A percentile compares a stretch with the other conserved stretches of the same genome.
Conservation (phyloP, 2,888 invertebrate genomes). For the Torymus aiolomorphi region DNA sequence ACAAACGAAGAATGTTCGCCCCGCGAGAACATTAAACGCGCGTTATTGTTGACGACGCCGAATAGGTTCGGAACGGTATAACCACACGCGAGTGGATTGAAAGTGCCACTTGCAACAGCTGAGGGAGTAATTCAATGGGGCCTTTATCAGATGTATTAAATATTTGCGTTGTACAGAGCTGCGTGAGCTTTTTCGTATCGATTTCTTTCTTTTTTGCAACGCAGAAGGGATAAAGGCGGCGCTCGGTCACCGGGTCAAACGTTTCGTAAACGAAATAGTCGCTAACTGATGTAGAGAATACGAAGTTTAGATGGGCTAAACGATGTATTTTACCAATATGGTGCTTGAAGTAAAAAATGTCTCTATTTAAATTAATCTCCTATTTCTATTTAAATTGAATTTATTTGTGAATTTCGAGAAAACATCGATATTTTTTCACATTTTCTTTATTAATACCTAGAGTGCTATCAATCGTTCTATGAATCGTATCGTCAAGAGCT, state of each 20-base stretch:
- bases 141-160: slow-evolving; percentile 29
- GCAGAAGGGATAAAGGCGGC: neutral
- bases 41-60: slow-evolving; percentile 23
- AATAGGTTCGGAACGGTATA: neutral
- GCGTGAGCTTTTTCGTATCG: neutral
- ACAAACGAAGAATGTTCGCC: slow-evolving; percentile 12
- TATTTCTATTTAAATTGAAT: too few species aligned
- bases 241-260: neutral
- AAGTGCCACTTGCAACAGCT: slow-evolving; percentile 15
- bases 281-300: too few species aligned
- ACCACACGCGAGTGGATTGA: slow-evolving; percentile 21
- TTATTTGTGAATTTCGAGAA: too few species aligned
- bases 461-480: too few species aligned
- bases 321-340: too few species aligned
- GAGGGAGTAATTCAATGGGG: neutral
- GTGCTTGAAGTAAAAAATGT: too few species aligned
- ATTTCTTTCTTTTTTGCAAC: neutral
- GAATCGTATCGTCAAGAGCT: too few species aligned
- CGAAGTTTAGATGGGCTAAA: too few species aligned
- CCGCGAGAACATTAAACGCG: slow-evolving; percentile 18
- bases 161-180: slow-evolving; percentile 10
- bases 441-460: too few species aligned
- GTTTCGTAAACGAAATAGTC: too few species aligned
- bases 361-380: too few species aligned
- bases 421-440: too few species aligned